Evolutionary conservation across 2,113 vertebrate species (phyloP), one percentile per base, ranked within the genome.

Genomic region (Polypterus bichir): DNA sequence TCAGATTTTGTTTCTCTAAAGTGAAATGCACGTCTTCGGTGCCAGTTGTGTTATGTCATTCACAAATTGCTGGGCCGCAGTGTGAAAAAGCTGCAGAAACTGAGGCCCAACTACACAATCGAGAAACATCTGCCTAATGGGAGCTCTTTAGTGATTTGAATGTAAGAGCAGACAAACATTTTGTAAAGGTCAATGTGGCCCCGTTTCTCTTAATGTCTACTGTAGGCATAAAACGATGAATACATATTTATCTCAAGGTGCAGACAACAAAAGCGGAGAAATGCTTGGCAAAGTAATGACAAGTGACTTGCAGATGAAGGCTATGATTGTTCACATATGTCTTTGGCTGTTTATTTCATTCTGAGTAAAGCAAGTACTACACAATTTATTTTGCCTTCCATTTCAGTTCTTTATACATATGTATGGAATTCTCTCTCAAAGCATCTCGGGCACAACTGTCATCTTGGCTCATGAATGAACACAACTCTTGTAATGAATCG

Each of bases 301-400:
- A 27, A 27, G 27, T 27, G 27, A 27, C 27, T 27, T 27, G 27
- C 9, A 51, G 27, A 27, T 27, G 27, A 44, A 49, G 48, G 8
- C 47, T 44, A 5, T 66, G 71, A 70, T 62, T 66, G 69, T 61
- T 51, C 60, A 61, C 63, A 73, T 70, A 70, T 61, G 68, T 73
- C 69, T 67, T 57, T 54, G 55, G 51, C 44, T 47, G 58, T 66
- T 27, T 62, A 63, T 60, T 65, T 65, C 59, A 61, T 55, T 46
- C 65, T 7, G n/a, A 57, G 55, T 57, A 58, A 52, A 52, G 56
- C 5, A 58, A 56, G n/a, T 54, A 47, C 57, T 53, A 44, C 46
- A 48, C 60, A 62, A 60, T 64, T 63, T 59, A 64, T 52, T 64
- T 61, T 62, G 44, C 62, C 46, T 44, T 51, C 59, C 48, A 8